Evolutionary conservation across 2,113 vertebrate species (phyloP).

Genomic region (Sturnira hondurensis): DNA sequence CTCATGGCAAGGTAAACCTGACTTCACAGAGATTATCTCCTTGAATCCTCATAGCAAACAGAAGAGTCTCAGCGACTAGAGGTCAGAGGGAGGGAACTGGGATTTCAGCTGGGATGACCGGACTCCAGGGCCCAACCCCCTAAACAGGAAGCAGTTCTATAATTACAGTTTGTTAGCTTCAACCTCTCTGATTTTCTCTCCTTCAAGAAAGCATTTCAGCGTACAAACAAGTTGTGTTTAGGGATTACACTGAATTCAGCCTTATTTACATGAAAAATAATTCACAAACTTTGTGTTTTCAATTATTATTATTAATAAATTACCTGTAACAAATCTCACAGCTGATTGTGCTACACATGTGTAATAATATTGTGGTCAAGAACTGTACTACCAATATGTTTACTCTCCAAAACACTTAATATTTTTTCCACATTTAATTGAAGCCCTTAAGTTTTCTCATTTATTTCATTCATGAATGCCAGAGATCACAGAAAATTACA

Average conservation of each 20-base stretch:
- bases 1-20: background rate
- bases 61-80: background rate
- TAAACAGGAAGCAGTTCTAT: background rate
- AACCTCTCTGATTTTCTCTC: background rate
- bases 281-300: background rate
- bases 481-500: background rate
- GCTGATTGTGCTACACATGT: background rate
- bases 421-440: background rate
- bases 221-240: background rate
- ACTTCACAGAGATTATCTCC: background rate
- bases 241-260: background rate
- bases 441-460: background rate
- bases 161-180: background rate
- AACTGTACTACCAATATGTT: background rate
- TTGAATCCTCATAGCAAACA: background rate
- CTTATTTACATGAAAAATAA: background rate
- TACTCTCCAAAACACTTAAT: background rate
- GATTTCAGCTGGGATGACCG: background rate
- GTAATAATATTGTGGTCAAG: background rate
- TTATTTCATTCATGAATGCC: background rate
- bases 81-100: background rate
- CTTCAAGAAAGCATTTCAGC: background rate
- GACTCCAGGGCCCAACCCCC: background rate
- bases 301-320: background rate
- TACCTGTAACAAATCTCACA: background rate